phyloP scores from a whole-genome alignment of 2,113 vertebrate species.

The Eleginops maclovinus region DNA sequence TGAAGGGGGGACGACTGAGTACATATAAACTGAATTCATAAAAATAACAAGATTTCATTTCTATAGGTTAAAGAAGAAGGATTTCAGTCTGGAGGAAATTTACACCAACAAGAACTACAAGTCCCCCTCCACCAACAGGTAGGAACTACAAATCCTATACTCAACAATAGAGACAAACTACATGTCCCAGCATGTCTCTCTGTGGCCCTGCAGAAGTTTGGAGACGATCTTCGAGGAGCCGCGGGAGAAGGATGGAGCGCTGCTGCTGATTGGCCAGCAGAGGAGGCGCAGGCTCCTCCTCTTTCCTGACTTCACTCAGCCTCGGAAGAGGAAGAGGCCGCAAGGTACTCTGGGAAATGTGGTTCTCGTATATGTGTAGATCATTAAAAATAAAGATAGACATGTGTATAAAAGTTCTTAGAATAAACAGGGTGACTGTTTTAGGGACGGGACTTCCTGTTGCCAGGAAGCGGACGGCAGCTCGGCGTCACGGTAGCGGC shows the following conservation, averaged over 20 bases:
- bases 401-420: too few relatives aligned
- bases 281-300: constrained; percentile 93
- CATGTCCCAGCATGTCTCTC: constrained; percentile 42
- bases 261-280: constrained; percentile 92
- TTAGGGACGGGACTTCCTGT: constrained; percentile 65
- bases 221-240: constrained; percentile 98
- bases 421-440: neutral
- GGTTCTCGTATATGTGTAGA: too few relatives aligned
- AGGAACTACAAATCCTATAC: constrained; percentile 2
- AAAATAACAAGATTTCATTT: neutral
- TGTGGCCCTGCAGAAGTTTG: constrained; percentile 84
- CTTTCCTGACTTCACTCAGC: constrained; percentile 94
- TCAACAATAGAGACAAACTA: neutral
- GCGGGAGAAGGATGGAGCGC: constrained; percentile 90
- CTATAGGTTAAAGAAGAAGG: constrained; percentile 94
- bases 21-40: too few relatives aligned
- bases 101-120: constrained; percentile 99
- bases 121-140: constrained; percentile 92
- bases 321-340: constrained; percentile 87
- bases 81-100: constrained; percentile 98
- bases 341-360: constrained; percentile 62
- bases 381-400: too few relatives aligned
- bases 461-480: constrained; percentile 79
- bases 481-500: constrained; percentile 80
- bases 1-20: neutral